Percentiles rank a stretch among this genome's conserved stretches.
These are phyloP conservation scores for Oncorhynchus mykiss DNA, from an alignment of 2,113 vertebrate genomes.

Conservation along the genomic window DNA sequence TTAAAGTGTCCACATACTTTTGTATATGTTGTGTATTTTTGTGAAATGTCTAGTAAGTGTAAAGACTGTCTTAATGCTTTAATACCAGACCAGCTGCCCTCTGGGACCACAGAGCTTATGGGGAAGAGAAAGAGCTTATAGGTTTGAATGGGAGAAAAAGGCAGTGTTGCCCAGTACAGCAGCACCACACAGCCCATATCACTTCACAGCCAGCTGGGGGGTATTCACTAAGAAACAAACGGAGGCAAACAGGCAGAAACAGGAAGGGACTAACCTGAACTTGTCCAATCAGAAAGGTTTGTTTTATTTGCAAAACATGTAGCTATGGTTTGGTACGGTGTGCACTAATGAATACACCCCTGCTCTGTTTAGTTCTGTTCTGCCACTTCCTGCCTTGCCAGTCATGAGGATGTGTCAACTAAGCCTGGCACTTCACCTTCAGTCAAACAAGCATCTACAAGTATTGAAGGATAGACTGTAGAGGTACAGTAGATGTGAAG, in stretches of 20 bases:
- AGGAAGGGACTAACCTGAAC: too few relatives aligned
- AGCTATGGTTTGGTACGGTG: too few relatives aligned
- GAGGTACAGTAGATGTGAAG: not conserved
- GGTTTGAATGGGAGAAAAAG: constrained; percentile 57
- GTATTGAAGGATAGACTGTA: not conserved
- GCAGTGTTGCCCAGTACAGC: constrained; percentile 49
- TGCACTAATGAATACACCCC: too few relatives aligned
- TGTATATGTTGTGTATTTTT: too few relatives aligned
- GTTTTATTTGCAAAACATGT: too few relatives aligned
- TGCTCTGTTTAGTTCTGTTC: not conserved
- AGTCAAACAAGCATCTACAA: not conserved
- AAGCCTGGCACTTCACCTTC: not conserved
- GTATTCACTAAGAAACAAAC: too few relatives aligned
- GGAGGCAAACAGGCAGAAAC: too few relatives aligned
- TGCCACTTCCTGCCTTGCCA: not conserved
- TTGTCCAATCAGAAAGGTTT: too few relatives aligned
- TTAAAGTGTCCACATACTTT: too few relatives aligned
- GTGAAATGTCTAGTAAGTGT: too few relatives aligned
- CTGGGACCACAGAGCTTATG: constrained; percentile 59
- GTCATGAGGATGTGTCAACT: not conserved
- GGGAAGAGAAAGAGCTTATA: constrained; percentile 48
- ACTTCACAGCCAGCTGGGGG: constrained; percentile 22
- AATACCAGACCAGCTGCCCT: constrained; percentile 60
- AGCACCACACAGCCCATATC: constrained; percentile 19
- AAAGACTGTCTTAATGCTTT: constrained; percentile 41